Percentiles rank a stretch among this genome's conserved stretches.
Conservation (phyloP, 2,888 invertebrate species). For the Rhagium mordax region DNA sequence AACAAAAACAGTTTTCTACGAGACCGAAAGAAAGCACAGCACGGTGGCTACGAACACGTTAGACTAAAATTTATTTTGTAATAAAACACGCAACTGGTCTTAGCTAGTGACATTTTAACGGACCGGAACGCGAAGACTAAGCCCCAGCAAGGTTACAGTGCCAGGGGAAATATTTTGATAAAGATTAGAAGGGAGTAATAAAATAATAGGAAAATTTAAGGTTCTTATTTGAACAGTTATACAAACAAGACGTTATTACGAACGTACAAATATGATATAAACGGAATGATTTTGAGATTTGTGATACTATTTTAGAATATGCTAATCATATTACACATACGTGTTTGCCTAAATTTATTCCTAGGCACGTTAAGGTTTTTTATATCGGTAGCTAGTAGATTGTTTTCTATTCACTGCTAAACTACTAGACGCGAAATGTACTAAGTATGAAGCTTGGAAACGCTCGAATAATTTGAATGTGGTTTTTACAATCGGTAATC, state of each 20-base stretch:
- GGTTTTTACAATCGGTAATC: too few relatives aligned
- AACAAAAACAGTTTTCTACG: slow-evolving; percentile 48
- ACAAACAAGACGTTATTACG: background rate
- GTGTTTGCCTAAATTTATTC: too few relatives aligned
- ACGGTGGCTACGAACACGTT: slow-evolving; percentile 54
- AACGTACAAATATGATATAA: background rate
- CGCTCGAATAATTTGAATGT: too few relatives aligned
- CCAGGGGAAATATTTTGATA: slow-evolving; percentile 44
- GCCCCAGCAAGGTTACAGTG: slow-evolving; percentile 33
- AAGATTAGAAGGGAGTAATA: slow-evolving; percentile 12
- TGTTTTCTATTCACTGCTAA: too few relatives aligned
- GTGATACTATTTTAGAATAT: too few relatives aligned
- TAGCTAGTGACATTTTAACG: slow-evolving; percentile 62
- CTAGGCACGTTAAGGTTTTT: too few relatives aligned
- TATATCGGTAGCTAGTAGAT: too few relatives aligned
- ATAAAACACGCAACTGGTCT: slow-evolving; percentile 62
- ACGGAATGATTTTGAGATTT: too few relatives aligned
- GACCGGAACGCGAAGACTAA: slow-evolving; percentile 54
- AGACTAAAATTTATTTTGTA: slow-evolving; percentile 61
- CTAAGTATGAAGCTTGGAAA: too few relatives aligned
- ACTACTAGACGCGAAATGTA: too few relatives aligned
- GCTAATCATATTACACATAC: too few relatives aligned
- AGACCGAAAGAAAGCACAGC: slow-evolving; percentile 40
- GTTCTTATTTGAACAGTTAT: background rate
- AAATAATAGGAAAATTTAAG: slow-evolving; percentile 22